A percentile compares a stretch with the other conserved stretches of the same genome.
These are phyloP conservation scores for Thymallus thymallus DNA, from an alignment of 2,113 vertebrate genomes.

Conservation along the genomic window DNA sequence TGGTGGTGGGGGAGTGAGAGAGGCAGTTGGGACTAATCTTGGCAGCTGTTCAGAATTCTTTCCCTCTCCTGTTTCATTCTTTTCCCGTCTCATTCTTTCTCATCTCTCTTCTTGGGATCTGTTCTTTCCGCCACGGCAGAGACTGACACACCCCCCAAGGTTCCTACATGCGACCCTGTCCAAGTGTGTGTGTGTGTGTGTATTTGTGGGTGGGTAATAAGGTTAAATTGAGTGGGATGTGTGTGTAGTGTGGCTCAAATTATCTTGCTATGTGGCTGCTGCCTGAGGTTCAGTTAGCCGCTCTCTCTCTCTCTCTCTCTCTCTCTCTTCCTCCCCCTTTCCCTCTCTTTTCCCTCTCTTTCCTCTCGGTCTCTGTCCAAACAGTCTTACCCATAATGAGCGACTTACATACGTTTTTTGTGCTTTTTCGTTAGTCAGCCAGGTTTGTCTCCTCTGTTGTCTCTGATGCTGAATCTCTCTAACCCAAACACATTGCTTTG, in stretches of 20 bases:
- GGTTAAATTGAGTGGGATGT: not conserved
- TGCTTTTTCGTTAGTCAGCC: no score
- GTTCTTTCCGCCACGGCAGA: not conserved
- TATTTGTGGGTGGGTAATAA: not conserved
- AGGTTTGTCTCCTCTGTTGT: not conserved
- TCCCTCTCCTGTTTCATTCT: constrained; percentile 26
- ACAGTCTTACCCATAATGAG: no score
- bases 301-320: not conserved
- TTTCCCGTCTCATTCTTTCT: not conserved
- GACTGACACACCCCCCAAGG: not conserved
- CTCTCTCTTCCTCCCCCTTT: not conserved
- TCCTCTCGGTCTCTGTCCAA: not conserved
- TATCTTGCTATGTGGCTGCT: not conserved
- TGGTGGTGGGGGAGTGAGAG: no score
- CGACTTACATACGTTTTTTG: no score
- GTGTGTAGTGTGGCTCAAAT: not conserved
- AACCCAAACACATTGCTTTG: not conserved
- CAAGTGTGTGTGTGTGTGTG: not conserved
- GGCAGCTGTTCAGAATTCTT: constrained; percentile 28
- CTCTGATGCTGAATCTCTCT: not conserved
- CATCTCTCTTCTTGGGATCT: not conserved
- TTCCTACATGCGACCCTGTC: not conserved
- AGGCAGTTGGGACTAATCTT: no score
- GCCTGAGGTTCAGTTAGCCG: not conserved
- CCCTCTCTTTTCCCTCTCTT: not conserved